Evolutionary conservation across 2,888 invertebrate genomes (phyloP).

Genomic region (Caradrina kadenii): DNA sequence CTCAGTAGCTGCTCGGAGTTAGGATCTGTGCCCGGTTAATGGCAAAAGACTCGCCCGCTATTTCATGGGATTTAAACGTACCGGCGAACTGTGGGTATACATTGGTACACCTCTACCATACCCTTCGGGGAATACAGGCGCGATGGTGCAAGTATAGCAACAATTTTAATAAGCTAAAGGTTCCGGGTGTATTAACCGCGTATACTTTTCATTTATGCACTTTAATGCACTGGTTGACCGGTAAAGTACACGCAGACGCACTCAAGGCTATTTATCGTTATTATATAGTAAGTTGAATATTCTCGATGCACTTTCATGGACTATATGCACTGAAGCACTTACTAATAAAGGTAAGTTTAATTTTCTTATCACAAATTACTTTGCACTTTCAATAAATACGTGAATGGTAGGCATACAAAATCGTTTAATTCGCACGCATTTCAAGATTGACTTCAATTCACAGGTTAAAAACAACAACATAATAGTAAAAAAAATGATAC

Average conservation of each 20-base stretch:
- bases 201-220: constrained; percentile 15
- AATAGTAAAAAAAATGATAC: constrained; percentile 44
- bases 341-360: constrained; percentile 43
- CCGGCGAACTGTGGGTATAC: too few relatives aligned
- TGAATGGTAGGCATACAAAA: not conserved
- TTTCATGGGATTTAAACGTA: too few relatives aligned
- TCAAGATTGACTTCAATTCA: constrained; percentile 18
- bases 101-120: too few relatives aligned
- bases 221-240: constrained; percentile 16
- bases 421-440: not conserved
- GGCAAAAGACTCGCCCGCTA: too few relatives aligned
- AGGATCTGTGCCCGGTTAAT: too few relatives aligned
- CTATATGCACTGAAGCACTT: constrained; percentile 31
- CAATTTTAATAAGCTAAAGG: not conserved
- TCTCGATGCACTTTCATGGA: constrained; percentile 31
- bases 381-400: not conserved
- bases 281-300: not conserved
- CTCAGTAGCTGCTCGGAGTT: too few relatives aligned
- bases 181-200: not conserved
- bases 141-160: too few relatives aligned
- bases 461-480: constrained; percentile 48
- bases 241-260: constrained; percentile 13
- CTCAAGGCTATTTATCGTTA: constrained; percentile 16
- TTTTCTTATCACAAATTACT: constrained; percentile 19
- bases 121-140: too few relatives aligned